Percentiles rank a stretch among this genome's conserved stretches.
Evolutionary conservation across 2,797 vertebrate species (phyloP).

Genomic region (Kryptolebias ocellatus): DNA sequence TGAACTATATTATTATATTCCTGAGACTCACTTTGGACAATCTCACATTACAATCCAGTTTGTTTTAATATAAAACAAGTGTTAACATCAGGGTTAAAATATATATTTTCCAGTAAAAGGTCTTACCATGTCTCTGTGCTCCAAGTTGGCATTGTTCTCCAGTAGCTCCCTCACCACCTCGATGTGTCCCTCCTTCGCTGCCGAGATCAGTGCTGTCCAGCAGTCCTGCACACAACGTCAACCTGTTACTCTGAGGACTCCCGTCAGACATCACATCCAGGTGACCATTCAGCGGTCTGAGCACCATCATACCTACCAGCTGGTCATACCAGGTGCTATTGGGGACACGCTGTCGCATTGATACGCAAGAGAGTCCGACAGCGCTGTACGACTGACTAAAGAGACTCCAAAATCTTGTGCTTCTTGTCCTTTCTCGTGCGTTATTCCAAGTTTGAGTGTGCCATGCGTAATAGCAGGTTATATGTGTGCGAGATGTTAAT

Average conservation of each 20-base stretch:
- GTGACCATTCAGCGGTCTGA: not conserved
- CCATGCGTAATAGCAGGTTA: slow-evolving; percentile 63
- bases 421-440: slow-evolving; percentile 27
- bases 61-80: not conserved
- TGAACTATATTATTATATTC: not conserved
- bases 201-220: slow-evolving; percentile 97
- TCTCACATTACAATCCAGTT: not conserved
- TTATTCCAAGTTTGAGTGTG: slow-evolving; percentile 43
- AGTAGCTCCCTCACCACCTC: slow-evolving; percentile 91
- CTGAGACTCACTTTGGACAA: not conserved
- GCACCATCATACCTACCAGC: slow-evolving; percentile 72
- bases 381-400: slow-evolving; percentile 1
- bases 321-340: slow-evolving; percentile 83
- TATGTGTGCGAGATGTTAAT: slow-evolving; percentile 54
- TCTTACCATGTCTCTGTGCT: slow-evolving; percentile 96
- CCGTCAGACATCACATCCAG: slow-evolving; percentile 33
- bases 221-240: slow-evolving; percentile 87
- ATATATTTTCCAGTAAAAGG: not conserved
- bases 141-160: slow-evolving; percentile 88
- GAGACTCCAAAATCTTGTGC: slow-evolving; percentile 8
- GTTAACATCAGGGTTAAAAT: not conserved
- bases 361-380: slow-evolving; percentile 18
- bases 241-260: slow-evolving; percentile 46
- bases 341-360: slow-evolving; percentile 56
- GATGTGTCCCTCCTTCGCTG: slow-evolving; percentile 93